A percentile compares a stretch with the other conserved stretches of the same genome.
phyloP scores from a whole-genome alignment of 2,888 invertebrate genomes.

The Agonopterix heracliana region DNA sequence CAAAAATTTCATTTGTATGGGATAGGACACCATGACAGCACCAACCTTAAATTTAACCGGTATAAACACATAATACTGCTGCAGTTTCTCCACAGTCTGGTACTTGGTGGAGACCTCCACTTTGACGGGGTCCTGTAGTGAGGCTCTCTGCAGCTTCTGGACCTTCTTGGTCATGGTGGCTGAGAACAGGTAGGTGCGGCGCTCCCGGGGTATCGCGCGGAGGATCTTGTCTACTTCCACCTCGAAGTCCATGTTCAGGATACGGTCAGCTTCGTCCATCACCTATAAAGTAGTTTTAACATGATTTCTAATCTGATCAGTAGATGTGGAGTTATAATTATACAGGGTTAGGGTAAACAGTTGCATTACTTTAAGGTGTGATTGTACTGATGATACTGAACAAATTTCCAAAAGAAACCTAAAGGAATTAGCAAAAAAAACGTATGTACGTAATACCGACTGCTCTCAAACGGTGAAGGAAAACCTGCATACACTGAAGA shows the following conservation, averaged over 20 bases:
- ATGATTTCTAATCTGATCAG: no score
- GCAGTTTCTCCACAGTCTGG: slow-evolving; percentile 97
- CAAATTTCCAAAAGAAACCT: no score
- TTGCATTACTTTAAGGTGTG: no score
- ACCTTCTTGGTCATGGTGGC: slow-evolving; percentile 99
- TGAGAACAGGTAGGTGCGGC: slow-evolving; percentile 95
- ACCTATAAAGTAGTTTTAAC: slow-evolving; percentile 69
- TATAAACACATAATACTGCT: slow-evolving; percentile 96
- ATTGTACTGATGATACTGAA: no score
- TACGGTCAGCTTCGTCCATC: slow-evolving; percentile 99
- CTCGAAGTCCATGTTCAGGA: slow-evolving; percentile 99
- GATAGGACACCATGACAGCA: no score
- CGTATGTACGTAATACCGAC: no score
- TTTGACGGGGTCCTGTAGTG: slow-evolving; percentile 94
- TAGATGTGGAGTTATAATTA: no score
- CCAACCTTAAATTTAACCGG: slow-evolving; percentile 95
- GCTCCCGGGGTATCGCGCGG: slow-evolving; percentile 90
- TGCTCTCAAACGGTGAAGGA: no score
- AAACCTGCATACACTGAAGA: no score
- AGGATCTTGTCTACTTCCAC: slow-evolving; percentile 97
- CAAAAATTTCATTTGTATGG: no score
- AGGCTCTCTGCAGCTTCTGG: slow-evolving; percentile 96
- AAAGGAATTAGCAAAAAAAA: no score
- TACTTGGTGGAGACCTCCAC: slow-evolving; percentile 98
- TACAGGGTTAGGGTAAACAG: no score